Conservation (phyloP, 1,140 invertebrate genomes). For the Chironomus tepperi region DNA sequence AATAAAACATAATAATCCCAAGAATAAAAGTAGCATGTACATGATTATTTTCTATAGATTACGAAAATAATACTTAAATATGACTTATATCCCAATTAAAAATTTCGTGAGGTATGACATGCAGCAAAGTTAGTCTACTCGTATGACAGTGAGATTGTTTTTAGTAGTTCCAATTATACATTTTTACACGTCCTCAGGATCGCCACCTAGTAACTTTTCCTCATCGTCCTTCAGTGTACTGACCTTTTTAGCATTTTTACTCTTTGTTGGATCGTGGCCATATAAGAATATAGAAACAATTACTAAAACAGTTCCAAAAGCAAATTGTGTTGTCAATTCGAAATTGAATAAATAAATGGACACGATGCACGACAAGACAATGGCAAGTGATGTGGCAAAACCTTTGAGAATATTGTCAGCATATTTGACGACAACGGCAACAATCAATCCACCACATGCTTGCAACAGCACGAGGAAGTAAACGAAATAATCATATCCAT, state of each 20-base stretch:
- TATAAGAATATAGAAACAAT: slow-evolving; percentile 95
- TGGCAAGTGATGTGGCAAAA: slow-evolving; percentile 90
- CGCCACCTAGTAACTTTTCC: not conserved
- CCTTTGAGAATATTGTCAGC: slow-evolving; percentile 96
- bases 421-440: slow-evolving; percentile 93
- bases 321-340: slow-evolving; percentile 76
- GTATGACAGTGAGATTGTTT: not conserved
- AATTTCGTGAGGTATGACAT: not conserved
- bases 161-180: not conserved
- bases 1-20: no score
- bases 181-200: not conserved
- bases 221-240: not conserved
- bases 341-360: slow-evolving; percentile 94
- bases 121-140: not conserved
- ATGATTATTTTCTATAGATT: no score
- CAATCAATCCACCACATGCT: slow-evolving; percentile 81
- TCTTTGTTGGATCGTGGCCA: slow-evolving; percentile 59
- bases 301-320: slow-evolving; percentile 77
- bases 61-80: no score
- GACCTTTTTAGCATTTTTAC: slow-evolving; percentile 29
- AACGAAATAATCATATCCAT: slow-evolving; percentile 78
- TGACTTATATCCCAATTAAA: no score
- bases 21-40: no score
- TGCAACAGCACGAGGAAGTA: slow-evolving; percentile 75
- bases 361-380: slow-evolving; percentile 88